Percentiles rank a stretch among this genome's conserved stretches.
Evolutionary conservation across 2,797 vertebrate species (phyloP).

Genomic region (Hyperoplus immaculatus): DNA sequence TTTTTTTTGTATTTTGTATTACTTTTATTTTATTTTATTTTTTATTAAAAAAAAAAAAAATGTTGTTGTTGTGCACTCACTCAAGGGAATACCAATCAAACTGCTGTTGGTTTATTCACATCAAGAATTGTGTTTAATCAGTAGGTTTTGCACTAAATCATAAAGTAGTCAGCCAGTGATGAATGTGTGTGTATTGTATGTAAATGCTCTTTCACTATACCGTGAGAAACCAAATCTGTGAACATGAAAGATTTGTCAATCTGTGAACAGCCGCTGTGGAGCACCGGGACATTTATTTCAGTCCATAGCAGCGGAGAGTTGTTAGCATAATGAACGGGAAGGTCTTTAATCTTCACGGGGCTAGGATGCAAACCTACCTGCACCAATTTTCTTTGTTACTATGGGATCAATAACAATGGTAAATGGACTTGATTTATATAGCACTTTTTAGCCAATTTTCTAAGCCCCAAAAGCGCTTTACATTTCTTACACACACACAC

Average conservation of each 20-base stretch:
- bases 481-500: no score
- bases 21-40: no score
- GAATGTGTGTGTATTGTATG: background rate
- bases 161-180: background rate
- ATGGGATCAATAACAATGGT: background rate
- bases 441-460: no score
- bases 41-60: no score
- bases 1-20: no score
- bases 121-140: no score
- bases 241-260: background rate
- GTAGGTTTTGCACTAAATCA: no score
- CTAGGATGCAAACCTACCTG: background rate
- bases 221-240: background rate
- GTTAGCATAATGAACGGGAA: conserved; percentile 10
- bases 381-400: background rate
- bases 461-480: no score
- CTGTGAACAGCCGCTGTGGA: conserved; percentile 9
- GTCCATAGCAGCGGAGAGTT: background rate
- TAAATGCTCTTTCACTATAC: conserved; percentile 4
- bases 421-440: no score
- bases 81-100: no score
- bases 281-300: conserved; percentile 11
- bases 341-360: conserved; percentile 4
- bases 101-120: no score
- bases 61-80: no score